Evolutionary conservation across 2,888 invertebrate species (phyloP), one percentile per base, ranked within the genome.

Genomic region (Phoronis australis): DNA sequence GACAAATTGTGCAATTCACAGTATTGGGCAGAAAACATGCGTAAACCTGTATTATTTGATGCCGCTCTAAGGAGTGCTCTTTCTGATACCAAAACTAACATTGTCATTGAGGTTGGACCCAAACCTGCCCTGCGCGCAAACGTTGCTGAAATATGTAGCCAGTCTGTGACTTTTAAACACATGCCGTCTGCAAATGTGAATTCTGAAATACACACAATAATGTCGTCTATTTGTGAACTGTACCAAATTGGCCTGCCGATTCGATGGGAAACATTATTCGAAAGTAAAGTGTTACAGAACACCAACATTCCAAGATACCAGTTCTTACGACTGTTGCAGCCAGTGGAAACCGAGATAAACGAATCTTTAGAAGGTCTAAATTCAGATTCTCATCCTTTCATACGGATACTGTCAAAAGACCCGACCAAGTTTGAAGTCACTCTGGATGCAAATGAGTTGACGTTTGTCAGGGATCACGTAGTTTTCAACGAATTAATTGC

Each of bases 61-160:
- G n/a, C 26, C 5, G 44, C 31, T 18, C 4, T 44, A 15, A 9
- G 15, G 21, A 20, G 21, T 31, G 26, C 31, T 9, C 6, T 44
- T 4, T 4, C 5, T 15, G 31, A 26, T 15, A 21, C n/a, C 9
- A n/a, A 31, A 5, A 27, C 5, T 12, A 44, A 44, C 35, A 15
- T 44, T 15, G 42, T 51, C 31, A 38, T 56, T 3, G 53, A 56
- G 46, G 41, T 56, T n/a, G 55, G 55, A 20, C 51, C 55, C 18
- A 54, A 42, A 9, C 55, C 55, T n/a, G 53, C 50, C 9, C 37
- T 56, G 35, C 24, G 37, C 12, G 23, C 51, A 1, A 50, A 56
- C 22, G 25, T 51, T 3, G 21, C 37, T 4, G 43, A 41, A 18
- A 53, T 53, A 31, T 12, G 9, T 9, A 12, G 9, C 1, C 41